Evolutionary conservation across 2,797 vertebrate genomes (phyloP).

Genomic region (Sebastes kiyomatsui): DNA sequence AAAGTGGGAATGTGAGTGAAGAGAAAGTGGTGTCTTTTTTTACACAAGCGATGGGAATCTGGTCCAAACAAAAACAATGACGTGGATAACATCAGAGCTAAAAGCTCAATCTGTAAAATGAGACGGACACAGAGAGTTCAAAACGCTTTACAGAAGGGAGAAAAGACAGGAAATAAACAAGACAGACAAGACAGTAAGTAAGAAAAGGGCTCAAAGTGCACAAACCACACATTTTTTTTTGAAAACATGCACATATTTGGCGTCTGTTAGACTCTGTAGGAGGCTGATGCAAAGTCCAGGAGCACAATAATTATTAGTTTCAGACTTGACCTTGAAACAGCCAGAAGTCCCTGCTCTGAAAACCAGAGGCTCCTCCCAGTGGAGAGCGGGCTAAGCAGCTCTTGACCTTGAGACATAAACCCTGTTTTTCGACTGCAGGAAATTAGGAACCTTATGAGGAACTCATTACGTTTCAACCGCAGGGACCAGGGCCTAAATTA

Average conservation of each 20-base stretch:
- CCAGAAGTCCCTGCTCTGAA: background rate
- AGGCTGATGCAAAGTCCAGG: background rate
- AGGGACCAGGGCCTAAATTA: background rate
- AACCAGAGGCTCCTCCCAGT: background rate
- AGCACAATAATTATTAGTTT: background rate
- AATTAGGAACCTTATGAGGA: background rate
- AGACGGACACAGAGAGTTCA: background rate
- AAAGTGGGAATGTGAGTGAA: background rate
- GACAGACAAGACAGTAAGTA: background rate
- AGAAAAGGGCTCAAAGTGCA: background rate
- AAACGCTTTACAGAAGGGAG: background rate
- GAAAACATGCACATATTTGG: background rate
- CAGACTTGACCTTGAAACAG: background rate
- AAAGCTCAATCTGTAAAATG: background rate
- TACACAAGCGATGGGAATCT: background rate
- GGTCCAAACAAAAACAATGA: background rate
- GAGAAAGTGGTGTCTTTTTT: background rate
- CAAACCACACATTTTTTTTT: background rate
- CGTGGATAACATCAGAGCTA: background rate
- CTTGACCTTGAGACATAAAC: background rate
- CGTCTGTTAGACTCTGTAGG: background rate
- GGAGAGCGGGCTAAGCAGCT: background rate
- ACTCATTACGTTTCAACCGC: background rate
- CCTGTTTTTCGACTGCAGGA: background rate
- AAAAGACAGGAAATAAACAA: slow-evolving; percentile 4